Base-by-base conservation (phyloP, 1,140 invertebrate genomes). In the Melitaea cinxia region DNA sequence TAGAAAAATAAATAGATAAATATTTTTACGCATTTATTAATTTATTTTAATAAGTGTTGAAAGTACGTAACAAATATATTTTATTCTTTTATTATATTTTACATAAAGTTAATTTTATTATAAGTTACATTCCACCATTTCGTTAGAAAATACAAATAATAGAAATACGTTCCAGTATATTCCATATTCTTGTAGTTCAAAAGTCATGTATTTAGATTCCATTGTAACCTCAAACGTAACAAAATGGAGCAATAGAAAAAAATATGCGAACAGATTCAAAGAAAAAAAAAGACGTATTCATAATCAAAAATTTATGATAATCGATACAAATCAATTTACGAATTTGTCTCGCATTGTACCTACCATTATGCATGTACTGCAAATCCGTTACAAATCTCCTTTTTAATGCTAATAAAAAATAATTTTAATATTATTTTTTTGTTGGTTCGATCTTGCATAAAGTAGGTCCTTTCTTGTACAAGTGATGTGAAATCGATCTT, bases 261-360 rank as follows among this genome's bases (percentile, higher is more conserved):
- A 15, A 58, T 33, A 21, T n/a, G 23, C 15, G 55, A 28, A 53
- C 35, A 42, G 24, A 53, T 42, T 23, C 12, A 12, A 17, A 45
- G 26, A 53, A 52, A 59, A 58, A 19, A 53, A 49, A 57, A 50
- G n/a, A 19, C 49, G 39, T n/a, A 63, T 58, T 58, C 52, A 69
- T 39, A 65, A 55, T 53, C 62, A 71, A 61, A 70, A 75, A 75
- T 56, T 57, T 80, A 82, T 81, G 75, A 68, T 84, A 83, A 88
- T 72, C 74, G 80, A 71, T 78, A 42, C 71, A 71, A 80, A 88
- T 73, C 70, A 71, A 84, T 77, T 78, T 73, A 39, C 57, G 55
- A 82, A 85, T 85, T 82, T 80, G 83, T 82, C 57, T 55, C 78
- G 76, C 83, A 82, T 83, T 85, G 69, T 85, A 55, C 54, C n/a